Percentiles rank a stretch among this genome's conserved stretches.
phyloP scores from a whole-genome alignment of 2,113 vertebrate species.

The Gasterosteus aculeatus region DNA sequence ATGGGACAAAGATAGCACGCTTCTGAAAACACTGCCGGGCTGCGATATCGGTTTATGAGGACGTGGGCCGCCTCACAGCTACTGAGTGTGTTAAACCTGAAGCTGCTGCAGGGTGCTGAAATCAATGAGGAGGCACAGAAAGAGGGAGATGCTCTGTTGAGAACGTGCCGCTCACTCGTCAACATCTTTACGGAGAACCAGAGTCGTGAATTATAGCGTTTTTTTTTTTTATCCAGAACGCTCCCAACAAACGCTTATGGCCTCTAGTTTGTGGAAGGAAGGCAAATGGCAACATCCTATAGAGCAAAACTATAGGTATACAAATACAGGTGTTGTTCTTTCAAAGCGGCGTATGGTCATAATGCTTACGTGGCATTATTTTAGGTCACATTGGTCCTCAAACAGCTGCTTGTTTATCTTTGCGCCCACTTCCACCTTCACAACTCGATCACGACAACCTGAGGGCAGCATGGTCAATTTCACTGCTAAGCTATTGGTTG shows the following conservation, averaged over 20 bases:
- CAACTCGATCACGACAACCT: conserved; percentile 18
- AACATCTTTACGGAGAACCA: conserved; percentile 27
- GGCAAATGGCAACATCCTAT: conserved; percentile 40
- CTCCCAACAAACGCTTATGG: conserved; percentile 31
- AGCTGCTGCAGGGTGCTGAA: conserved; percentile 19
- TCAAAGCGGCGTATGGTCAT: conserved; percentile 29
- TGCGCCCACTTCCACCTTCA: not conserved
- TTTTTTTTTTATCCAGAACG: conserved; percentile 20
- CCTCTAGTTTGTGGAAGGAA: conserved; percentile 33
- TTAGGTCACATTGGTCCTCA: conserved; percentile 35
- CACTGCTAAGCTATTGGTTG: conserved; percentile 40
- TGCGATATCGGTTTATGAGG: conserved; percentile 42
- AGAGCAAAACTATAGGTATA: conserved; percentile 17
- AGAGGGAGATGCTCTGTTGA: conserved; percentile 5
- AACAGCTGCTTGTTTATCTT: conserved; percentile 51
- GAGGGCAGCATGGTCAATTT: conserved; percentile 53
- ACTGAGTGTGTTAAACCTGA: conserved; percentile 24
- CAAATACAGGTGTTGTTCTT: conserved; percentile 37
- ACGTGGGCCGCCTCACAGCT: conserved; percentile 7
- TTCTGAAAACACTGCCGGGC: conserved; percentile 38
- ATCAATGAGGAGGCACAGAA: conserved; percentile 15
- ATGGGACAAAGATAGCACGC: conserved; percentile 50
- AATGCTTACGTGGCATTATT: conserved; percentile 51
- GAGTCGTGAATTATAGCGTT: not conserved
- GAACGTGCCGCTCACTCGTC: conserved; percentile 19